Base-by-base conservation (phyloP, 2,113 vertebrate species). In the Sapayoa aenigma region DNA sequence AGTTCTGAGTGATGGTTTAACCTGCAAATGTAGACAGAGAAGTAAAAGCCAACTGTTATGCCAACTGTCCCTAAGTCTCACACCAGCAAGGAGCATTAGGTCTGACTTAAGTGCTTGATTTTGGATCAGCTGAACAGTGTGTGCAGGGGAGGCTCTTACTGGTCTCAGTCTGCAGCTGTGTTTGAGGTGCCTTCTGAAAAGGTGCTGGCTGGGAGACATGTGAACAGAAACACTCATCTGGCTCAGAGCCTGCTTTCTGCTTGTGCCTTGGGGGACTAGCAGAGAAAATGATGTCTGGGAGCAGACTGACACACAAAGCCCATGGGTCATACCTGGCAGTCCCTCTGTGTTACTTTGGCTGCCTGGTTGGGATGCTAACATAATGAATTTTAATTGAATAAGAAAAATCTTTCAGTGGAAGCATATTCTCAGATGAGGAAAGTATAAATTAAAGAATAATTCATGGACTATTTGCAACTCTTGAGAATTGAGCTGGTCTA, bases 371-470 rank as follows among this genome's bases (percentile, higher is more conserved):
- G 65, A 84, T 2, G 9, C 58, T 68, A 72, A 23, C 12, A 14
- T 78, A 89, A 95, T 92, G 88, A 96, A 96, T 96, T 96, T 94
- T 96, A 96, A 96, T 93, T 96, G 89, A 81, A 77, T 87, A 84
- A 72, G 62, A 89, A 85, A 92, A 89, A 84, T 69, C 68, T 90
- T 94, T 63, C 82, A 73, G 93, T 92, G 73, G 65, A 92, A 90
- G 73, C 44, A 50, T 84, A 89, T 87, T 93, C 92, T 93, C 80
- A 58, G 50, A 89, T 76, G 94, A 62, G 42, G 49, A 66, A 92
- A 94, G 73, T 94, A 92, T 88, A 93, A 96, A 96, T 97, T 90
- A 76, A 73, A 87, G 94, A 96, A 95, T 96, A 97, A 96, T 96
- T 96, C 92, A 95, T 95, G 83, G 93, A 30, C 69, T 75, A 82